These are phyloP conservation scores for Dynastes maya DNA, from an alignment of 2,888 invertebrate species.

Conservation along the genomic window DNA sequence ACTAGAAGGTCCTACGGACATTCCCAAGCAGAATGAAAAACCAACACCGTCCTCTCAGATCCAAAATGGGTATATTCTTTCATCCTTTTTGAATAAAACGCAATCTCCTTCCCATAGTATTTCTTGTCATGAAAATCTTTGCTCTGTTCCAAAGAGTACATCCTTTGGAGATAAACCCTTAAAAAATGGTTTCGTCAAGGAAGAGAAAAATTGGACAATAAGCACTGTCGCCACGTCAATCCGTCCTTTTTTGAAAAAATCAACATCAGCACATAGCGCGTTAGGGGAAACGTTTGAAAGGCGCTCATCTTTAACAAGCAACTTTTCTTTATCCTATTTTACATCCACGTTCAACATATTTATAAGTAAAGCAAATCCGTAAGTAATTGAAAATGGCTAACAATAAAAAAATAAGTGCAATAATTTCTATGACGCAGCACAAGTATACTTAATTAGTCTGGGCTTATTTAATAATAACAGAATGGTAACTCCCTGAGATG, in stretches of 20 bases:
- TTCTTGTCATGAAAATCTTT: conserved; percentile 40
- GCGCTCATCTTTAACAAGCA: conserved; percentile 55
- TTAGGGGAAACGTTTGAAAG: conserved; percentile 53
- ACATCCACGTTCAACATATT: conserved; percentile 61
- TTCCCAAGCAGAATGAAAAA: not conserved
- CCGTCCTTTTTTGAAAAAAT: conserved; percentile 58
- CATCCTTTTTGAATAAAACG: conserved; percentile 35
- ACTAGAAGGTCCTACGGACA: conserved; percentile 3
- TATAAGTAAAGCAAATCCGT: conserved; percentile 60
- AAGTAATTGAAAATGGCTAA: conserved; percentile 41
- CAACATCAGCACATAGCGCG: conserved; percentile 59
- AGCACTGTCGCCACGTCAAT: conserved; percentile 11
- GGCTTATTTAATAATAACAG: too few relatives aligned
- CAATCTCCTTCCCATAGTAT: conserved; percentile 38
- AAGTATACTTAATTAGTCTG: too few relatives aligned
- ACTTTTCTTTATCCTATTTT: conserved; percentile 60
- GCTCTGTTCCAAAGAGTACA: not conserved
- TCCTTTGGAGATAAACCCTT: not conserved
- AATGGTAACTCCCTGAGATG: too few relatives aligned
- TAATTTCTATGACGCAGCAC: too few relatives aligned
- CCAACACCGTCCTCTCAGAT: not conserved
- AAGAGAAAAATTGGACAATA: conserved; percentile 1
- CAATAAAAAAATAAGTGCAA: not conserved
- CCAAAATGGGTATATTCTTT: conserved; percentile 53
- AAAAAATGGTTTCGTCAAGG: conserved; percentile 43